Base-by-base conservation (phyloP, 2,797 vertebrate species). In the Ambastaia sidthimunki region DNA sequence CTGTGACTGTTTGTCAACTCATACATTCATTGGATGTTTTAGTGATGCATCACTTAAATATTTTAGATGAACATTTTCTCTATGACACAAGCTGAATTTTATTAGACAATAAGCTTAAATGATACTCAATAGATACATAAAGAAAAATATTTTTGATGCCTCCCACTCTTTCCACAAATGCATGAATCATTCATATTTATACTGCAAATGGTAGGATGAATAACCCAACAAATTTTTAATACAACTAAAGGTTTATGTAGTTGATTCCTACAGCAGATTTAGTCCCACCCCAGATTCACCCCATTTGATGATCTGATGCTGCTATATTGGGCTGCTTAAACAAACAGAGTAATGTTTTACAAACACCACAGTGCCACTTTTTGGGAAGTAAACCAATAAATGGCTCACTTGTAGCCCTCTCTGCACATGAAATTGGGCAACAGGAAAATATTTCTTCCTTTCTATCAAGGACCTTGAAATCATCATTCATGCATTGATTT, bases 1-100 rank as follows among this genome's bases (percentile, higher is more conserved):
- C 18, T 21, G 16, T 72, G 60, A 52, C 31, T 57, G 34, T n/a
- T 34, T 66, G 7, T 59, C 66, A 55, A 66, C 34, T 48, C 57
- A 68, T 50, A 41, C 60, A 57, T 16, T 23, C 25, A 31, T 44
- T 13, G 21, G 13, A 34, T 37, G 55, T 13, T 7, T 34, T 44
- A 44, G 34, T 37, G 34, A 44, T 10, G 41, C 10, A 11, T 44
- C 41, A 41, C 28, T 52, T 23, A 12, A 34, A 41, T 37, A 65
- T 4, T 75, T 54, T 18, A n/a, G 6, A 54, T n/a, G 50, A 0
- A 60, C 3, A 55, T n/a, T 19, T 55, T 21, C 19, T 74, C 34
- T 23, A 9, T 23, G 6, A 11, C 18, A 21, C 54, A 23, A 57
- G 10, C 10, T 11, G 41, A 11, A 44, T 44, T 10, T 10, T 10